A percentile compares a stretch with the other conserved stretches of the same genome.
phyloP scores from a whole-genome alignment of 2,888 invertebrate species.

The Drosophila glabriapex region DNA sequence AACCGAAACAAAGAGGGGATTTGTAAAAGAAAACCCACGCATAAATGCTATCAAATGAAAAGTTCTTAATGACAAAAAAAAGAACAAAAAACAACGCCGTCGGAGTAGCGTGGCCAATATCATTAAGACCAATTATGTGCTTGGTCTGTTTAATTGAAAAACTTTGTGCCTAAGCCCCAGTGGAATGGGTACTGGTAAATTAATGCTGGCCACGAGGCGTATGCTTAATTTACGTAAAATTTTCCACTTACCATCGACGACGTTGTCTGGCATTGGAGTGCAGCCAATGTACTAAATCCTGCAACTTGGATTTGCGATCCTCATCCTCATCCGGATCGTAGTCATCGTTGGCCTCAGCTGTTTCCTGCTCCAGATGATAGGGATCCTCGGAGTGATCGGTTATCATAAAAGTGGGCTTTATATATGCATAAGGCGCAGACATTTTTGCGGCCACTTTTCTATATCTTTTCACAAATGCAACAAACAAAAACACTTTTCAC shows the following conservation, averaged over 20 bases:
- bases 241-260: constrained; percentile 69
- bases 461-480: not conserved
- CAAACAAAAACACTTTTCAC: constrained; percentile 5
- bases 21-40: not conserved
- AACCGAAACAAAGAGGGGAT: not conserved
- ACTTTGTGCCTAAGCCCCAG: constrained; percentile 22
- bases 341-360: constrained; percentile 32
- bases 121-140: constrained; percentile 45
- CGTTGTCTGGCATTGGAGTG: constrained; percentile 69
- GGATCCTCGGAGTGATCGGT: constrained; percentile 70
- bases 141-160: constrained; percentile 47
- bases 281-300: constrained; percentile 80
- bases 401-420: constrained; percentile 67
- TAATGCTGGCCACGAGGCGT: constrained; percentile 34
- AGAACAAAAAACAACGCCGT: not conserved
- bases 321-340: constrained; percentile 60
- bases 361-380: constrained; percentile 43
- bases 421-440: constrained; percentile 59
- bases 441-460: constrained; percentile 31
- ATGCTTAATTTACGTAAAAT: constrained; percentile 38
- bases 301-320: constrained; percentile 73
- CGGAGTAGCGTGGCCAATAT: not conserved
- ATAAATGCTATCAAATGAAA: constrained; percentile 22
- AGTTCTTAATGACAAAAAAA: constrained; percentile 18
- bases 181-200: not conserved